Base-by-base conservation (phyloP, 2,797 vertebrate genomes). In the Coracias cyanogaster region DNA sequence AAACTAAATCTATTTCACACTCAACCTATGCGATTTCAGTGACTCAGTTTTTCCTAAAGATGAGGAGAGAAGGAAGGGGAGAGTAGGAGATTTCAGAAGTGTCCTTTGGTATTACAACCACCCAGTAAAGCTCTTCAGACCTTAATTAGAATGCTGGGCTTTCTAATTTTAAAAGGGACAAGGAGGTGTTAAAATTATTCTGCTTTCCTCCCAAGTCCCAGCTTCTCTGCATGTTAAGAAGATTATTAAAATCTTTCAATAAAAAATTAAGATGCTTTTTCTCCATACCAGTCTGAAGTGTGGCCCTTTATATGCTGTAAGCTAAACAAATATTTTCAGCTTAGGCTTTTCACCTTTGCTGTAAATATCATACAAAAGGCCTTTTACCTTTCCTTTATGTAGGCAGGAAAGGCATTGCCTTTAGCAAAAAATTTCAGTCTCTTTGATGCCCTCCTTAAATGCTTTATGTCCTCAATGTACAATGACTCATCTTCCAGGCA, bases 311-410 rank as follows among this genome's bases (percentile, higher is more conserved):
- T 13, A 57, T 10, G 4, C 31, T 31, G 1, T 41, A 66, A 94
- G 12, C 49, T 55, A 79, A 80, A 52, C 54, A 77, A 78, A 57
- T 41, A 67, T 87, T 93, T 90, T 74, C 26, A 60, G 35, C 6
- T 70, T 35, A 45, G 17, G 8, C 3, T 76, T 90, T 72, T 70
- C 18, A 62, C 15, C 14, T 65, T 70, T 54, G 5, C 24, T 62
- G 58, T 71, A 90, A 90, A 45, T 60, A 37, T n/a, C 8, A 15
- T 20, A 46, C 15, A 76, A 65, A 52, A 62, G 5, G 8, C 3
- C 12, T 84, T 85, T 86, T 51, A 35, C 45, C 22, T 33, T 83
- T 16, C 8, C 9, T 57, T 76, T 93, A 57, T 79, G 29, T 51
- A 69, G 52, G 52, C 22, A 64, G 31, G 18, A 81, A 28, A 70